Base-by-base conservation (phyloP, 2,113 vertebrate genomes). In the Campylorhamphus procurvoides region DNA sequence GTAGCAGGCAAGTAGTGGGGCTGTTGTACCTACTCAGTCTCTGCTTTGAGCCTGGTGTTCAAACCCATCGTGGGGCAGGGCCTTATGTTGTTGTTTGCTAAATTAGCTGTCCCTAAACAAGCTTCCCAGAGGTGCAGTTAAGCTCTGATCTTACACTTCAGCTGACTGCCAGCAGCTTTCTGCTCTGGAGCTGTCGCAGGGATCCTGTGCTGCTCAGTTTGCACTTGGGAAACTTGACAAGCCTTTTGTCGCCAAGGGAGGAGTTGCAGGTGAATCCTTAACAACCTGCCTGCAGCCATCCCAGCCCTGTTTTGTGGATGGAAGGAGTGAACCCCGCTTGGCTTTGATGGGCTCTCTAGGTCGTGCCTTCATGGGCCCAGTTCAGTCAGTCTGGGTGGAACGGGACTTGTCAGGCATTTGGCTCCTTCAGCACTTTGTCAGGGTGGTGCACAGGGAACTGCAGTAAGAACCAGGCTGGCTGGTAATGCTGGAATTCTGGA, bases 281-380 rank as follows among this genome's bases (percentile, higher is more conserved):
- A 66, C 8, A 3, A 75, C 33, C 63, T 84, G 75, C 69, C 80
- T 1, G 3, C 56, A 71, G 80, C 63, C 69, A 20, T 47, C 62
- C 44, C 79, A 33, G 50, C n/a, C 62, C 69, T 55, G 46, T 31
- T 60, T 60, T 35, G 8, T 0, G 1, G 63, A 39, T 44, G 28
- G 84, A 66, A 72, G 69, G 63, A 85, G 35, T 1, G 1, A 81
- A 35, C 46, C 22, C 46, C 0, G 0, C 75, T 50, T 50, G 75
- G 37, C 81, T 94, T 92, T 89, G 68, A 55, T 84, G 85, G 40
- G 40, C 14, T 85, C 76, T 35, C 40, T 16, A 46, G 78, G 78
- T 60, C 2, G 2, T 1, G 0, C 46, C 10, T 63, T 74, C 1
- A 0, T 56, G 69, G 19, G 53, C 49, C 75, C 0, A 8, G 80